Conservation (phyloP, 2,113 vertebrate species). For the Pterocles orientalis region DNA sequence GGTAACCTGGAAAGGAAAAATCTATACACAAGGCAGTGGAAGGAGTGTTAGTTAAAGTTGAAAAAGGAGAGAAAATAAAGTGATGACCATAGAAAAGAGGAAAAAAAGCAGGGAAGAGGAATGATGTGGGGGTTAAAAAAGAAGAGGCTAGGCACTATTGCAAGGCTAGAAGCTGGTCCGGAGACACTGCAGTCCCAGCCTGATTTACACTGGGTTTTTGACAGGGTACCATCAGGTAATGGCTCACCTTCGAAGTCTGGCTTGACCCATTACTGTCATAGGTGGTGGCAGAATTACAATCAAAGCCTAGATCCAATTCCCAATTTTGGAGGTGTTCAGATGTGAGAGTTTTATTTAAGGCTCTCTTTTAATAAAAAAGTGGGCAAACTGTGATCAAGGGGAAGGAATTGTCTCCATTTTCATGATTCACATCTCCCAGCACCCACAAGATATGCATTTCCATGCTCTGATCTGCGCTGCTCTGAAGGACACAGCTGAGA, state of each 20-base stretch:
- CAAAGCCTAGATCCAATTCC: conserved; percentile 4
- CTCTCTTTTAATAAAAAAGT: conserved; percentile 59
- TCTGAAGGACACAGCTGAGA: conserved; percentile 72
- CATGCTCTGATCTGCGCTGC: conserved; percentile 68
- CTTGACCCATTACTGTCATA: conserved; percentile 27
- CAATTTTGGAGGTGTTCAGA: conserved; percentile 40
- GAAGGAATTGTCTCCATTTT: conserved; percentile 67
- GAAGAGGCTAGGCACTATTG: neutral
- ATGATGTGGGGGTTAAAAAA: fast-evolving
- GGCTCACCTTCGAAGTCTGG: neutral
- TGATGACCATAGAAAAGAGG: neutral
- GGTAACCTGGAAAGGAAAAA: neutral
- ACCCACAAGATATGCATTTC: conserved; percentile 74
- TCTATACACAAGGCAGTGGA: neutral
- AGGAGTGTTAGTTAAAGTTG: neutral
- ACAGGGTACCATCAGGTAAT: neutral
- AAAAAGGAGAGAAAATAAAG: neutral
- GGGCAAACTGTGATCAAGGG: conserved; percentile 67
- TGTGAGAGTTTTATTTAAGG: conserved; percentile 50
- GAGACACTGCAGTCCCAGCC: neutral
- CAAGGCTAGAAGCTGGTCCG: neutral
- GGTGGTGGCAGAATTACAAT: neutral
- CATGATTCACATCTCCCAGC: conserved; percentile 69
- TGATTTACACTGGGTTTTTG: neutral
- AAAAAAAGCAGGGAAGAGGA: neutral